Percentiles rank a stretch among this genome's conserved stretches.
Evolutionary conservation across 92 coral and sea anemone species (phyloP).

Genomic region (Blastomussa wellsi): DNA sequence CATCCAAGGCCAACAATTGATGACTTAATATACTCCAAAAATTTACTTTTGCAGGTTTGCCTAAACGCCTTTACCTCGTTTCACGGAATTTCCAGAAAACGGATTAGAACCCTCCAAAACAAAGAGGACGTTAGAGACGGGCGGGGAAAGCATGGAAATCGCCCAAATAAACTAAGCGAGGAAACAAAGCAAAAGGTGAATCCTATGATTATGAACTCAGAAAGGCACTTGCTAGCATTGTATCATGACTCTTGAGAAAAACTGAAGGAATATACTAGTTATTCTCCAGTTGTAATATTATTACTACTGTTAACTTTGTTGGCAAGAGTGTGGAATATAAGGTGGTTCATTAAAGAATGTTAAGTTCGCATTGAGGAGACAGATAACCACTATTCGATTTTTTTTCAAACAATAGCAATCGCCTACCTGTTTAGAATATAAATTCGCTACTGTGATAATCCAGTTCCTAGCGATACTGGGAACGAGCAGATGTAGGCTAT

Average conservation of each 20-base stretch:
- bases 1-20: neutral
- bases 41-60: neutral
- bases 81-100: neutral
- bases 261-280: neutral
- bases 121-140: conserved; percentile 5
- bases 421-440: too few relatives aligned
- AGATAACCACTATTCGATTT: too few relatives aligned
- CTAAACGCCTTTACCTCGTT: neutral
- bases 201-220: neutral
- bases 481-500: too few relatives aligned
- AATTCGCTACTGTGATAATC: too few relatives aligned
- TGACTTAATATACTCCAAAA: neutral
- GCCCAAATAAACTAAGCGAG: neutral
- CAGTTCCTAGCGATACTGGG: too few relatives aligned
- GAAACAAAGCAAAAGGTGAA: neutral
- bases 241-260: neutral
- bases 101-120: neutral
- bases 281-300: neutral
- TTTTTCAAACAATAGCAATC: too few relatives aligned
- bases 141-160: neutral
- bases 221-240: neutral
- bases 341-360: too few relatives aligned
- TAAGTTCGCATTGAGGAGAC: too few relatives aligned
- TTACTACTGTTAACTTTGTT: too few relatives aligned
- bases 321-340: too few relatives aligned